phyloP scores from a whole-genome alignment of 2,888 invertebrate species.

The Oxyteleia sp. region DNA sequence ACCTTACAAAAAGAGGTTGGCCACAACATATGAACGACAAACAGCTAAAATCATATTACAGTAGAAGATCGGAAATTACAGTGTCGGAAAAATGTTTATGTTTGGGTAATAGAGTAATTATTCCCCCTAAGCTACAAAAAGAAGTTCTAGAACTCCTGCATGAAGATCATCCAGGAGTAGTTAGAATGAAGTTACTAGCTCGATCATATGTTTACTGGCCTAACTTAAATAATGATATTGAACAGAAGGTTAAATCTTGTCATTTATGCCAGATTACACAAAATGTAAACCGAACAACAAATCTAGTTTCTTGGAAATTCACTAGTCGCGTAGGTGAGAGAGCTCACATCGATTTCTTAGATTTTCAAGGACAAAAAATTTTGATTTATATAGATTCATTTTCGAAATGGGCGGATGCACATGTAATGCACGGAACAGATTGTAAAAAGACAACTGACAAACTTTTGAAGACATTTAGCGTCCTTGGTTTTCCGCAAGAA shows the following conservation, averaged over 20 bases:
- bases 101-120: no score
- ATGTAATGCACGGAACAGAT: conserved; percentile 50
- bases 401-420: conserved; percentile 33
- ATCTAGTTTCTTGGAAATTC: conserved; percentile 3
- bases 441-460: conserved; percentile 45
- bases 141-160: conserved; percentile 44
- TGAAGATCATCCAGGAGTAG: conserved; percentile 76
- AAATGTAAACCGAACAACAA: conserved; percentile 76
- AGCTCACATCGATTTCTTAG: conserved; percentile 85
- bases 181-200: conserved; percentile 78
- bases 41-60: no score
- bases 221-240: conserved; percentile 77
- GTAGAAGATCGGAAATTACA: no score
- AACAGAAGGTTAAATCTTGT: conserved; percentile 75
- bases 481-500: conserved; percentile 50
- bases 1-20: no score
- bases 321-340: conserved; percentile 81
- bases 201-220: conserved; percentile 79
- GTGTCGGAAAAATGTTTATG: no score
- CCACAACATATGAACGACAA: no score
- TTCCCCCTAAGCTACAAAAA: no score
- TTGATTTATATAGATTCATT: conserved; percentile 37
- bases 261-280: conserved; percentile 74
- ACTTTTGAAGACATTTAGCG: conserved; percentile 50
- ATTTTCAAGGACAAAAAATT: conserved; percentile 31